phyloP scores from a whole-genome alignment of 2,797 vertebrate genomes.

The Triplophysa yarkandensis region DNA sequence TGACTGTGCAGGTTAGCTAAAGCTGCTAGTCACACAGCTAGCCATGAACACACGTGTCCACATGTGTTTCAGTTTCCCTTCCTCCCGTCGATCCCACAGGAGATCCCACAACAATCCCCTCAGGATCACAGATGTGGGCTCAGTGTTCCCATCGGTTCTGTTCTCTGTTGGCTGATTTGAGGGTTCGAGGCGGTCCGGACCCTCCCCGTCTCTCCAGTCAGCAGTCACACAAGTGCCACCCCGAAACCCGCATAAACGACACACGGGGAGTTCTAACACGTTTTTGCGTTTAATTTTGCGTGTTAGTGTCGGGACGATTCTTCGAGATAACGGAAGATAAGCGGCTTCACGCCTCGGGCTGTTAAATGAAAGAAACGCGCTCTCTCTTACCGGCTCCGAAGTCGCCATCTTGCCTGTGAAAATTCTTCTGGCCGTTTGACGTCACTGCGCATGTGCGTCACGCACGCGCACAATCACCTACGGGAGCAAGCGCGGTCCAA shows the following conservation, averaged over 20 bases:
- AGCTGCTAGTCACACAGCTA: slow-evolving; percentile 43
- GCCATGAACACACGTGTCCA: slow-evolving; percentile 75
- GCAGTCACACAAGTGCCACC: slow-evolving; percentile 47
- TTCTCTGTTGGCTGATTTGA: neutral
- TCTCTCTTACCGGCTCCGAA: slow-evolving; percentile 83
- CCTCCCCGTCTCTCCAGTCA: slow-evolving; percentile 71
- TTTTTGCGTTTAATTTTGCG: slow-evolving; percentile 31
- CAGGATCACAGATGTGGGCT: no score
- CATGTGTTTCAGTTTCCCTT: slow-evolving; percentile 20
- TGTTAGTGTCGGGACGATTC: neutral
- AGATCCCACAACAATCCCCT: neutral
- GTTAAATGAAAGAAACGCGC: slow-evolving; percentile 35
- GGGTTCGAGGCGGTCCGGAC: slow-evolving; percentile 62
- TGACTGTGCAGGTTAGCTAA: slow-evolving; percentile 23
- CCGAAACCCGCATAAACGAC: slow-evolving; percentile 61
- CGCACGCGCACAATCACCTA: slow-evolving; percentile 55
- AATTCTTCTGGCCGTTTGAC: slow-evolving; percentile 68
- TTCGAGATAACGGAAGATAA: neutral
- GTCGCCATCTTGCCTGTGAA: slow-evolving; percentile 84
- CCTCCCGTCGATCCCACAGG: neutral
- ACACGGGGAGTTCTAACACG: neutral
- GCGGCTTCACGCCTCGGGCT: slow-evolving; percentile 2
- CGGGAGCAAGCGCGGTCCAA: slow-evolving; percentile 25
- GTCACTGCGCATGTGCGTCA: slow-evolving; percentile 79
- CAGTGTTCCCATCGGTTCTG: neutral